phyloP scores from a whole-genome alignment of 2,113 vertebrate species.

The Steatornis caripensis region DNA sequence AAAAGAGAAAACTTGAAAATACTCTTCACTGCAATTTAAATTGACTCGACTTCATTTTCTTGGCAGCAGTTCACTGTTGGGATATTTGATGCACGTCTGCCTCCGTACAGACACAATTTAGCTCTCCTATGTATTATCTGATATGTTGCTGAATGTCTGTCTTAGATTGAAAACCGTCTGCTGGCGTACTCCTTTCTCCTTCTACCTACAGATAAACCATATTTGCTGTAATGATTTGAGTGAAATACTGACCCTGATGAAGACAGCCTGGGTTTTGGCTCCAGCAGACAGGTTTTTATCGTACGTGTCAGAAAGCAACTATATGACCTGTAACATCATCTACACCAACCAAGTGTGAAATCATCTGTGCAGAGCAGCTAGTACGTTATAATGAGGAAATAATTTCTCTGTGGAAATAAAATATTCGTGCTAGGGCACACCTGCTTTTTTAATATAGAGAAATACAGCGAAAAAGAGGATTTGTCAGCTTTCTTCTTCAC shows the following conservation, averaged over 20 bases:
- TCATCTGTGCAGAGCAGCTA: background rate
- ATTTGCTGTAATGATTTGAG: background rate
- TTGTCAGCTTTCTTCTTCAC: background rate
- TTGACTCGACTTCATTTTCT: background rate
- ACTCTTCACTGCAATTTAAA: background rate
- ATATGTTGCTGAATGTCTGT: background rate
- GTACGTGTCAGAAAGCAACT: background rate
- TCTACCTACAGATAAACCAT: background rate
- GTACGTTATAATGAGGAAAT: background rate
- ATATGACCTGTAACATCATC: background rate
- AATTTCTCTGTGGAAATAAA: slow-evolving; percentile 25
- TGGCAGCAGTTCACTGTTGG: background rate
- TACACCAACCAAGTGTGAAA: slow-evolving; percentile 10
- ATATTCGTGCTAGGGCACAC: background rate
- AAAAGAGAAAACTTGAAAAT: background rate
- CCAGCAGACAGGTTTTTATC: background rate
- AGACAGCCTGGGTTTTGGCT: background rate
- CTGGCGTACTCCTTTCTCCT: background rate
- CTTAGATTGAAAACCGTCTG: background rate
- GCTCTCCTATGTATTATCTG: background rate
- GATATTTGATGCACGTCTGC: background rate
- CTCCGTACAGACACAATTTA: background rate
- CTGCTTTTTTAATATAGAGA: background rate
- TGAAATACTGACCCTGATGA: background rate
- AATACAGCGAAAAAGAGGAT: background rate